Conservation (phyloP, 2,888 invertebrate genomes). For the Caenorhabditis panamensis region DNA sequence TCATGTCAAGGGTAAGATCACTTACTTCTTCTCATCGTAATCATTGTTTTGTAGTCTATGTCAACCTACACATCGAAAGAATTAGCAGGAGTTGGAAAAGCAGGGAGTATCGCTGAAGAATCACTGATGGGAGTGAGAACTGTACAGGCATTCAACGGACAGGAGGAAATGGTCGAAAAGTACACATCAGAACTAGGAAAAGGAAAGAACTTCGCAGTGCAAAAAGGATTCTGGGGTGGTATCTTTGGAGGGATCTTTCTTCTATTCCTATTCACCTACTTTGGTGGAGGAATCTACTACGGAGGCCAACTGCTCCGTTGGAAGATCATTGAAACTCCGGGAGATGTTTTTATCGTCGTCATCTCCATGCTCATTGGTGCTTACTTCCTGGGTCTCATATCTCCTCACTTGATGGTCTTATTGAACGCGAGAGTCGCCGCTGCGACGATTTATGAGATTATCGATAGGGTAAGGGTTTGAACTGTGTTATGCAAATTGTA, state of each 20-base stretch:
- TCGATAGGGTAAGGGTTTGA: constrained; percentile 71
- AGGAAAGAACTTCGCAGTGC: constrained; percentile 66
- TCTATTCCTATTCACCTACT: constrained; percentile 69
- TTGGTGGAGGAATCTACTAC: constrained; percentile 70
- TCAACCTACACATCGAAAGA: constrained; percentile 67
- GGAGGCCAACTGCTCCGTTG: constrained; percentile 70
- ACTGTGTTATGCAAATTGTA: constrained; percentile 31
- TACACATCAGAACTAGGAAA: constrained; percentile 65
- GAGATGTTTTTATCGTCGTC: constrained; percentile 75
- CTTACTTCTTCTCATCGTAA: background rate
- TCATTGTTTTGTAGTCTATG: constrained; percentile 70
- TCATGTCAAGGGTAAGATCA: constrained; percentile 64
- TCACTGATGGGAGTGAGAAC: constrained; percentile 74
- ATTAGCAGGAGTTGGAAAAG: constrained; percentile 70
- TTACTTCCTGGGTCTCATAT: constrained; percentile 76
- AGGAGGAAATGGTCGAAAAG: constrained; percentile 71
- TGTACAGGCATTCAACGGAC: constrained; percentile 76
- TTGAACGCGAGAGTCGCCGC: constrained; percentile 78
- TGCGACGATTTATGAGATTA: constrained; percentile 74
- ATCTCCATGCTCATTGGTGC: constrained; percentile 69
- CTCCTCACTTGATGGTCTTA: constrained; percentile 76
- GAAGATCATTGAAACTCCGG: constrained; percentile 68
- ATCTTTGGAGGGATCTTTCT: constrained; percentile 74
- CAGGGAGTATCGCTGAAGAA: constrained; percentile 74
- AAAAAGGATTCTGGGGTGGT: constrained; percentile 73